Evolutionary conservation across 2,797 vertebrate genomes (phyloP).

Genomic region (Hyperoplus immaculatus): DNA sequence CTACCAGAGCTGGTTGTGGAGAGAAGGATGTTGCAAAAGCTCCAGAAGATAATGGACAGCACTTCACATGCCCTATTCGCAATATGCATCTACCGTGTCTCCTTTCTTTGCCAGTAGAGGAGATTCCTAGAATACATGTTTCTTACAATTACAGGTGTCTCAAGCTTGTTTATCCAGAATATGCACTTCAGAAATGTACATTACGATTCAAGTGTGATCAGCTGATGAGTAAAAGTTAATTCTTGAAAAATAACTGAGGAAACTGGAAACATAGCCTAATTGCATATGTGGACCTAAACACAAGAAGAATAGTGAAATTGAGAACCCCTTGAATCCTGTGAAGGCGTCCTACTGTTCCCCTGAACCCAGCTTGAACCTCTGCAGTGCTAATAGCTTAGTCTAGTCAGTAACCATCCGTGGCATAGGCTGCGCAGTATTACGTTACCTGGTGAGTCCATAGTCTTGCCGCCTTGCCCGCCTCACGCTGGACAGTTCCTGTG

Average conservation of each 20-base stretch:
- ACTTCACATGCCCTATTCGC: too few relatives aligned
- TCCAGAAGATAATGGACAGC: too few relatives aligned
- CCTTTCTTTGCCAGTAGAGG: too few relatives aligned
- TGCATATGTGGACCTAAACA: too few relatives aligned
- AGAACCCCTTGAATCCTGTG: not conserved
- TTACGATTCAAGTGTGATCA: not conserved
- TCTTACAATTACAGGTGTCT: too few relatives aligned
- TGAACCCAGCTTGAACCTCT: slow-evolving; percentile 46
- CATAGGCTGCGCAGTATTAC: slow-evolving; percentile 16
- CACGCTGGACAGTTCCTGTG: slow-evolving; percentile 53
- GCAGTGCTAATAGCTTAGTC: not conserved
- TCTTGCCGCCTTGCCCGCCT: not conserved
- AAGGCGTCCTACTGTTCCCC: not conserved
- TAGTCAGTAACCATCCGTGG: not conserved
- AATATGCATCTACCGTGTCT: too few relatives aligned
- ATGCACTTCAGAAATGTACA: not conserved
- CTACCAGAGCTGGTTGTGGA: too few relatives aligned
- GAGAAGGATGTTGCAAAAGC: too few relatives aligned
- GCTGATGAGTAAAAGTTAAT: not conserved
- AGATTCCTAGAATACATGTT: too few relatives aligned
- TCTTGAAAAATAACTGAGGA: not conserved
- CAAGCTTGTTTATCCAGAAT: not conserved
- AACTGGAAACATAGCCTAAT: not conserved
- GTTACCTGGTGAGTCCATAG: slow-evolving; percentile 38
- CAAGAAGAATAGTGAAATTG: not conserved